A percentile compares a stretch with the other conserved stretches of the same genome.
These are phyloP conservation scores for Semnopithecus entellus DNA, from an alignment of 2,113 vertebrate species.

Conservation along the genomic window DNA sequence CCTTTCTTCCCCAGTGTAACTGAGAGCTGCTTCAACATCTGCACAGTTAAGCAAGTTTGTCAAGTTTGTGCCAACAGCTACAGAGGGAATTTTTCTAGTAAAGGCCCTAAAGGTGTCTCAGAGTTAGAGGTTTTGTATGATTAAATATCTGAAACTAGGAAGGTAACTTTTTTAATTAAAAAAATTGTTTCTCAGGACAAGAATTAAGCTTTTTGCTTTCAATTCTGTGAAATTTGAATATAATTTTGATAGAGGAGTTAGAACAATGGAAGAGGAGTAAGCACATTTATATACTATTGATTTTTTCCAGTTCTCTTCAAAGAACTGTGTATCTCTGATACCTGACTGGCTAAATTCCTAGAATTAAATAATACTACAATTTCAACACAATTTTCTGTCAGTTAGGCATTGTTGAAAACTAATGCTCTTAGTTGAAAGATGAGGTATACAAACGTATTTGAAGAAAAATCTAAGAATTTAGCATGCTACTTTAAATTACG, in stretches of 20 bases:
- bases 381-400: slow-evolving; percentile 49
- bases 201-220: neutral
- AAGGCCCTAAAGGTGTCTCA: slow-evolving; percentile 35
- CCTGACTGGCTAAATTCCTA: slow-evolving; percentile 38
- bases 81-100: slow-evolving; percentile 29
- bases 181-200: neutral
- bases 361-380: slow-evolving; percentile 33
- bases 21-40: neutral
- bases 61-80: neutral
- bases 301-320: slow-evolving; percentile 35
- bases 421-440: slow-evolving; percentile 45
- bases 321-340: neutral
- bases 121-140: slow-evolving; percentile 35
- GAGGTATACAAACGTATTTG: slow-evolving; percentile 26
- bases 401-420: slow-evolving; percentile 47
- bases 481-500: neutral
- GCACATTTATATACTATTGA: neutral
- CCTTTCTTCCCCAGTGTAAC: slow-evolving; percentile 21
- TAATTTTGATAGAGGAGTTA: neutral
- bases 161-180: slow-evolving; percentile 33
- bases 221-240: neutral
- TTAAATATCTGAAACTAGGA: slow-evolving; percentile 33
- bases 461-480: slow-evolving; percentile 36
- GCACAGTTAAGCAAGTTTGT: slow-evolving; percentile 11
- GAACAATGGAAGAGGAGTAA: neutral